Percentiles rank a stretch among this genome's conserved stretches.
These are phyloP conservation scores for Tympanuchus pallidicinctus DNA, from an alignment of 2,113 vertebrate genomes.

Conservation along the genomic window DNA sequence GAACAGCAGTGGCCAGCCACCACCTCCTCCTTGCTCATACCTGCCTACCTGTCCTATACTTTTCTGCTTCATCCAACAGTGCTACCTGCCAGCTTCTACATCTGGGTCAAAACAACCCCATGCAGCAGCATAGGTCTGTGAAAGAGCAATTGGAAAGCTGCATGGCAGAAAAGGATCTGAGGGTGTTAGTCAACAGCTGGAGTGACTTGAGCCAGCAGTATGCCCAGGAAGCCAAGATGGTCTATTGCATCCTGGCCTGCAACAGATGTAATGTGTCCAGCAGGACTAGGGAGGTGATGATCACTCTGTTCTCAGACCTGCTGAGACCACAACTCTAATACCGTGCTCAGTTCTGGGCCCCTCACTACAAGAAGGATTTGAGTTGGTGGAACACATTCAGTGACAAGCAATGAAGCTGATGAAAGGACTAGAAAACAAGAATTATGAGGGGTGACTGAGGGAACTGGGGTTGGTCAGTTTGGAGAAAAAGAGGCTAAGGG, in stretches of 20 bases:
- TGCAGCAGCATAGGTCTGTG: not conserved
- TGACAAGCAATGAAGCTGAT: not conserved
- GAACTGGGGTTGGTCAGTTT: not conserved
- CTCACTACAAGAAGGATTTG: not conserved
- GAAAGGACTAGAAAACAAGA: not conserved
- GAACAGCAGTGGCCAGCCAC: fast-evolving
- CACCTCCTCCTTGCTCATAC: fast-evolving
- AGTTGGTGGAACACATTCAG: not conserved
- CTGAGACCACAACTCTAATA: not conserved
- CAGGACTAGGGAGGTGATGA: not conserved
- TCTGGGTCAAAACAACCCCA: not conserved
- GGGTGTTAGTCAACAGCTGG: not conserved
- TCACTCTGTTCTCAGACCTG: not conserved
- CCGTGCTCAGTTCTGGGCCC: not conserved
- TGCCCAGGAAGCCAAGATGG: not conserved
- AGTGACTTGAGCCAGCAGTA: not conserved
- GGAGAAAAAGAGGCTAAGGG: not conserved
- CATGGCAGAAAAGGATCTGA: not conserved
- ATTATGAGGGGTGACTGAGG: not conserved
- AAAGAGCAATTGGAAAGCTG: not conserved
- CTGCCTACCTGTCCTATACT: fast-evolving
- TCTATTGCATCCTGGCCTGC: not conserved
- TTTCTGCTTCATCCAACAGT: not conserved
- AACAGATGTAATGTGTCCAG: not conserved
- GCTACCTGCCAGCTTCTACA: not conserved